Conservation (phyloP, 1,140 invertebrate genomes). For the Magallana angulata region DNA sequence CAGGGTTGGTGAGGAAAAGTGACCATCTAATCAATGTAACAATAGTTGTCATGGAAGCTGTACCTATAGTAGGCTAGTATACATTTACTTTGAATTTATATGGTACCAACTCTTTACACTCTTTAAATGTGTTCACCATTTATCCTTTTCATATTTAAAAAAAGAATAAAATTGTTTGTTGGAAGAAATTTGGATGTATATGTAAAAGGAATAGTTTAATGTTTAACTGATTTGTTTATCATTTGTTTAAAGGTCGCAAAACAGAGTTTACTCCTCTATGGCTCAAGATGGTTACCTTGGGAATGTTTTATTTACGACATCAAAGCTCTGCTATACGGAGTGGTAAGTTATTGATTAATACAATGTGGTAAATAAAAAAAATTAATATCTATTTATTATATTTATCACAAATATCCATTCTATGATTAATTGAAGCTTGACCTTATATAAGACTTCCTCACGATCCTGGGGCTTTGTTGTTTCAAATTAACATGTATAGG, state of each 20-base stretch:
- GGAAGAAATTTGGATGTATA: no score
- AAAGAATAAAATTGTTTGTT: no score
- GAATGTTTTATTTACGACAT: slow-evolving; percentile 52
- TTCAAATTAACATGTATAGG: no score
- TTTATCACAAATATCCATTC: no score
- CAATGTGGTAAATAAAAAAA: no score
- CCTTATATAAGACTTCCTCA: no score
- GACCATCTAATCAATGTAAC: slow-evolving; percentile 83
- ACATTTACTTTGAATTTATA: background rate
- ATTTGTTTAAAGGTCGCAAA: slow-evolving; percentile 26
- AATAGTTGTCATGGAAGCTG: slow-evolving; percentile 42
- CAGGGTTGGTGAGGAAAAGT: slow-evolving; percentile 88
- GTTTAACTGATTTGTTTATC: background rate
- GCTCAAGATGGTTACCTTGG: slow-evolving; percentile 50
- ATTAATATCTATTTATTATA: no score
- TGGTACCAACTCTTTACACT: no score
- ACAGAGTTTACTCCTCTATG: slow-evolving; percentile 35
- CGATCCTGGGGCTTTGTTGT: no score
- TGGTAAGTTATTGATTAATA: background rate
- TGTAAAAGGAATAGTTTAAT: background rate
- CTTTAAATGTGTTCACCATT: no score
- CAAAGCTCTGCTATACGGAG: slow-evolving; percentile 42
- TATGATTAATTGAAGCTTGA: no score
- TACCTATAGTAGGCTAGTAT: background rate
- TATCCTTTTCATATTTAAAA: no score